Evolutionary conservation across 2,113 vertebrate genomes (phyloP), one percentile per base, ranked within the genome.

Genomic region (Irena cyanogastra): DNA sequence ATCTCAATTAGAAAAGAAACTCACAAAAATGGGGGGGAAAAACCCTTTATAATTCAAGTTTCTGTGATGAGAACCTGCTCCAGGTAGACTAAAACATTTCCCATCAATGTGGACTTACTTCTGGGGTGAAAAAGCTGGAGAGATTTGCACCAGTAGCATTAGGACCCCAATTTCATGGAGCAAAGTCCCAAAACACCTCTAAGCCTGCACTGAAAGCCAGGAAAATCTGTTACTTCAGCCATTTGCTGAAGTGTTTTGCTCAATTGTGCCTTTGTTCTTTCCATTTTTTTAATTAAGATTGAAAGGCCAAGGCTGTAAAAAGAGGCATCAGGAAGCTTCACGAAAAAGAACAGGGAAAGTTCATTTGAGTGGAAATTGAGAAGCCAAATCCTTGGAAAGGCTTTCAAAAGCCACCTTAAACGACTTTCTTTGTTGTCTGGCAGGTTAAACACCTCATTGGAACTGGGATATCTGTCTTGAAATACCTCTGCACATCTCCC

Each of bases 371-470:
- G 78, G 93, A 93, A 95, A 97, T 84, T 41, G 57, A 94, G 84
- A 90, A 91, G 60, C 61, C 87, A 95, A 95, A 93, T 95, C 94
- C 89, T 94, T 8, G 0, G 33, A 26, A 87, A 84, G 50, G 70
- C 65, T 97, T 94, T 95, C 89, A 89, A 95, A 95, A 96, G 65
- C 89, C 91, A 79, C 70, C 91, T 91, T 83, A 82, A 90, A 85
- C 0, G 42, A n/a, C 86, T 89, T 76, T 64, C 84, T 95, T 89
- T 93, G 49, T 52, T 90, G 69, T 59, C 80, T 54, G 21, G 41
- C 2, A 44, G 91, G 94, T 96, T 96, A 96, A 95, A 83, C 24
- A 76, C 72, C 68, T 84, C 63, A 13, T 7, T 28, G 9, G 66
- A 95, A 33, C 76, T 24, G 30, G 71, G 93, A 71, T 49, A 76